Evolutionary conservation across 2,113 vertebrate genomes (phyloP), one percentile per base, ranked within the genome.

Genomic region (Monopterus albus): DNA sequence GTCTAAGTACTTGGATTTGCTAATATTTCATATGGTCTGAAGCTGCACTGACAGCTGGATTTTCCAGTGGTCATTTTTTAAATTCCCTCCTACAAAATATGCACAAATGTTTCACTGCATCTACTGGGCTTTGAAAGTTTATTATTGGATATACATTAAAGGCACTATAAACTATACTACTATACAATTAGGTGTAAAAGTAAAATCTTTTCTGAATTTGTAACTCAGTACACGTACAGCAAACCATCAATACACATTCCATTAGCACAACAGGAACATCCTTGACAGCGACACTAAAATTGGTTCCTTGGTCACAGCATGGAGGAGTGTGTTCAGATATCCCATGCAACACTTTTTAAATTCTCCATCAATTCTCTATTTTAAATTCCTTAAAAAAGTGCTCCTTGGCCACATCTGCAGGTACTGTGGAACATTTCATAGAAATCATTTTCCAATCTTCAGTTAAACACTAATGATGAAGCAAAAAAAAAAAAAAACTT

Each of bases 401-500:
- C 38, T 39, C 38, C 38, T 39, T 4, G 3, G 17, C 39, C 17
- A 2, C 7, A 31, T 31, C 29, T 31, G 29, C 5, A 5, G 5
- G 5, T 31, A 31, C 29, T 31, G 8, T 31, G 8, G 29, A 31
- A 31, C 8, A 31, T 5, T 5, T 31, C 29, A 31, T 31, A 31
- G 7, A 18, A 42, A 20, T 11, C 42, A 46, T 23, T 9, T 46
- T 25, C 14, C 0, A 23, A 23, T 23, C 9, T 42, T 47, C 20
- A 47, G n/a, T n/a, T n/a, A n/a, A n/a, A n/a, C 20, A 6, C 7
- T 20, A 7, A 33, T 21, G 4, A 1, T 7, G 15, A 7, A 60
- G n/a, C 11, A 13, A 66, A 40, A n/a, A 33, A 51, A 13, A 26
- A 59, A 6, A 70, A 79, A 51, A 33, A 31, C 1, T 2, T 31